Conservation (phyloP, 1,140 invertebrate species). For the Drosophila aff. region DNA sequence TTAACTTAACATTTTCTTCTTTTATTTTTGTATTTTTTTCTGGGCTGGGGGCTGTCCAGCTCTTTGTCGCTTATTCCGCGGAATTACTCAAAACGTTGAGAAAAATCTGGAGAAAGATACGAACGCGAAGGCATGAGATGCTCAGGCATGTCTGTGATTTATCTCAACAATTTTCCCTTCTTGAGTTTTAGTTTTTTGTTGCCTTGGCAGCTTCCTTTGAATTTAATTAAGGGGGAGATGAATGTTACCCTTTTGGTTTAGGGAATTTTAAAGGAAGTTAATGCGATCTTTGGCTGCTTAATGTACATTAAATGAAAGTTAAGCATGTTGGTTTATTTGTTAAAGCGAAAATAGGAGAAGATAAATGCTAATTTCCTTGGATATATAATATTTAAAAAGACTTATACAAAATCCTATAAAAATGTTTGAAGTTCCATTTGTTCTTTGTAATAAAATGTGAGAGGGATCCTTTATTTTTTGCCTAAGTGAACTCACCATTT, state of each 20-base stretch:
- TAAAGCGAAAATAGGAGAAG: no score
- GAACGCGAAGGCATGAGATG: constrained; percentile 29
- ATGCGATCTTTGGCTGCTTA: neutral
- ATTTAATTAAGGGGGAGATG: constrained; percentile 12
- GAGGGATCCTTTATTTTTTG: neutral
- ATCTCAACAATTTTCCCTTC: constrained; percentile 27
- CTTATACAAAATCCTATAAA: neutral
- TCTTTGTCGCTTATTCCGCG: constrained; percentile 58
- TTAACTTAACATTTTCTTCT: constrained; percentile 21
- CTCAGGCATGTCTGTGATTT: constrained; percentile 56
- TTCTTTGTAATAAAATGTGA: no score
- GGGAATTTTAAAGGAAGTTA: neutral
- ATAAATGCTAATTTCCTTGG: no score
- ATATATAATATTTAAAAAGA: neutral
- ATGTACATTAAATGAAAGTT: neutral
- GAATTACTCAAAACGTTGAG: constrained; percentile 71
- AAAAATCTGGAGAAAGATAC: constrained; percentile 55
- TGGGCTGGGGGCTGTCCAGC: constrained; percentile 12
- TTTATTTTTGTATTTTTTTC: neutral
- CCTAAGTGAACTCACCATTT: constrained; percentile 1
- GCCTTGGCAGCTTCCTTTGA: constrained; percentile 17
- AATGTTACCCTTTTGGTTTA: neutral
- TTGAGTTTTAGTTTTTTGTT: constrained; percentile 1
- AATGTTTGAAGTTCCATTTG: neutral
- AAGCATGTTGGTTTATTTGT: no score